Conservation (phyloP, 1,140 invertebrate genomes). For the Bombus sibiricus region DNA sequence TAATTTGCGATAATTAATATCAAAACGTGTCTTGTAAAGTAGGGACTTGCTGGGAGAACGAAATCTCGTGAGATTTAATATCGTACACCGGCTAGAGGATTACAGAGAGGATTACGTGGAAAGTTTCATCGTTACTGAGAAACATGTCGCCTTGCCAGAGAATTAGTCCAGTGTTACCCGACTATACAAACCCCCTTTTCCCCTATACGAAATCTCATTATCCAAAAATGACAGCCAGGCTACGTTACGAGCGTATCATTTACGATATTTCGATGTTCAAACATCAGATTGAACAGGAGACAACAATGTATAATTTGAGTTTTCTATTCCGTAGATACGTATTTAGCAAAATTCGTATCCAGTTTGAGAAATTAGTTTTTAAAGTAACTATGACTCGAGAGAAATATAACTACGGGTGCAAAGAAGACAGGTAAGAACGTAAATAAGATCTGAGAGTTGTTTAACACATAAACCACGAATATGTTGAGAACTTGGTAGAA, state of each 20-base stretch:
- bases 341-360: background rate
- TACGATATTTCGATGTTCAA: background rate
- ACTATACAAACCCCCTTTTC: constrained; percentile 16
- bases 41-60: background rate
- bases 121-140: constrained; percentile 58
- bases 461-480: background rate
- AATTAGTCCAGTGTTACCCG: constrained; percentile 35
- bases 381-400: background rate
- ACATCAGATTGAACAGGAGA: background rate
- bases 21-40: background rate
- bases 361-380: background rate
- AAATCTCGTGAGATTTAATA: constrained; percentile 53
- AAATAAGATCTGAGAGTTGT: background rate
- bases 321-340: fast-evolving
- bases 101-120: constrained; percentile 44
- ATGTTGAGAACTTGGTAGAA: background rate
- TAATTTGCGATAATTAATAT: constrained; percentile 4
- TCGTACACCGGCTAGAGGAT: constrained; percentile 33
- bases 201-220: constrained; percentile 20
- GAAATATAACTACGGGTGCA: background rate
- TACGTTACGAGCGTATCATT: background rate
- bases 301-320: background rate
- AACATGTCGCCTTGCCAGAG: constrained; percentile 43
- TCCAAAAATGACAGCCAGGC: background rate
- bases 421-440: background rate